phyloP scores from a whole-genome alignment of 2,797 vertebrate species.

The Octomys mimax region DNA sequence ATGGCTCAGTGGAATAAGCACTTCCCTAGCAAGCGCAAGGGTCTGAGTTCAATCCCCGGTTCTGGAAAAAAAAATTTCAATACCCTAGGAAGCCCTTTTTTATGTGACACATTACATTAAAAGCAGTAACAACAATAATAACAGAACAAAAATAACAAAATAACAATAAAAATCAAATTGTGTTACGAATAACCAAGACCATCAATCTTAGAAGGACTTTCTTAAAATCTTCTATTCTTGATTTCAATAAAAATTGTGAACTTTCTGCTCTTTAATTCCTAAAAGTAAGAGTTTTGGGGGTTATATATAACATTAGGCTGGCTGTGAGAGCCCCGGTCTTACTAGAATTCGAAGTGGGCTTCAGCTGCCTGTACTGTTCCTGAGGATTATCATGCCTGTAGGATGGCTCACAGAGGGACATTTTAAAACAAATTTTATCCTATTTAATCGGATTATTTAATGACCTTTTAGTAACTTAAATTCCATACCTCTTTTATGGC shows the following conservation, averaged over 20 bases:
- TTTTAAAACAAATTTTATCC: slow-evolving; percentile 34
- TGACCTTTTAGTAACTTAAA: slow-evolving; percentile 54
- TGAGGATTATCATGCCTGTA: accelerated
- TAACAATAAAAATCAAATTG: neutral
- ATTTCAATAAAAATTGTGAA: neutral
- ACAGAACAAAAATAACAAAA: neutral
- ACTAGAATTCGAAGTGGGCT: neutral
- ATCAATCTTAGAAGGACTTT: neutral
- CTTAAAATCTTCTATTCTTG: neutral
- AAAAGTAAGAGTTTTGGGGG: neutral
- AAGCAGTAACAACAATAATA: neutral
- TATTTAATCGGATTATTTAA: slow-evolving; percentile 60
- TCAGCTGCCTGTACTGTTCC: neutral
- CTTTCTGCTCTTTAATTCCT: neutral
- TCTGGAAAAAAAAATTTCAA: no score
- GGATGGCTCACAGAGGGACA: neutral
- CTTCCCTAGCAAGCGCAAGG: no score
- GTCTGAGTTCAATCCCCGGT: no score
- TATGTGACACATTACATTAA: neutral
- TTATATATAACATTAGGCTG: neutral
- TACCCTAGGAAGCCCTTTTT: neutral
- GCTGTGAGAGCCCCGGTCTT: neutral
- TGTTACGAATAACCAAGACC: neutral
- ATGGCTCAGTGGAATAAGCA: no score
- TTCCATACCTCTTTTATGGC: slow-evolving; percentile 51